A percentile compares a stretch with the other conserved stretches of the same genome.
Evolutionary conservation across 2,113 vertebrate genomes (phyloP).

Genomic region (Pseudorectes ferrugineus): DNA sequence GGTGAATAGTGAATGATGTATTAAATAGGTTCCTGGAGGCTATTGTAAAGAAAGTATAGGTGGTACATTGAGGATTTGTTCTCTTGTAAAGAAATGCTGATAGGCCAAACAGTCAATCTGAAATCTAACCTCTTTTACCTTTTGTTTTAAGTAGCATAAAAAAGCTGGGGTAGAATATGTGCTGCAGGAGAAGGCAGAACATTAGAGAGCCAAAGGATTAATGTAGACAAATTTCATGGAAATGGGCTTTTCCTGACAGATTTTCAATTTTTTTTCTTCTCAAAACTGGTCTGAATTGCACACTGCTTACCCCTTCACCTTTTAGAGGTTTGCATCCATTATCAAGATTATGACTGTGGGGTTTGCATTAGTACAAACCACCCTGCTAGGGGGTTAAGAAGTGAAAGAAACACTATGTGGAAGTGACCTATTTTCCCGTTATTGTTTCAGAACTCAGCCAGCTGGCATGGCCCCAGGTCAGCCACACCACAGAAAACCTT

Average conservation of each 20-base stretch:
- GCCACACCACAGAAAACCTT: neutral
- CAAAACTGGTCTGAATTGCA: neutral
- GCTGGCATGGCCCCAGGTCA: conserved; percentile 12
- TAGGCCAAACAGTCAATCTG: neutral
- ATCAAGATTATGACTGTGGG: neutral
- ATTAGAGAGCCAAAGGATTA: neutral
- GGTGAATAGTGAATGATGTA: neutral
- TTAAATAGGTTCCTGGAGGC: neutral
- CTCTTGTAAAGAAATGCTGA: neutral
- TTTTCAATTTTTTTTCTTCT: neutral
- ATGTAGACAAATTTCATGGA: neutral
- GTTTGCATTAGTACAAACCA: neutral
- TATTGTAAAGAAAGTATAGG: neutral
- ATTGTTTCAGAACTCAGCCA: conserved; percentile 4
- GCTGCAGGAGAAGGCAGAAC: neutral
- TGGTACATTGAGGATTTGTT: neutral
- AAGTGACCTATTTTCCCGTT: conserved; percentile 14
- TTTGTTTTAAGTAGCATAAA: neutral
- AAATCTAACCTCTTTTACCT: neutral
- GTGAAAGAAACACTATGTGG: neutral
- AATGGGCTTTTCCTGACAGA: neutral
- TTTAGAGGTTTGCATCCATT: neutral
- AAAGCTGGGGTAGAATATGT: neutral
- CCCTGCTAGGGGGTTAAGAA: neutral
- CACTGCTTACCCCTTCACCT: neutral